These are phyloP conservation scores for Oreortyx pictus DNA, from an alignment of 2,797 vertebrate species.

Conservation along the genomic window DNA sequence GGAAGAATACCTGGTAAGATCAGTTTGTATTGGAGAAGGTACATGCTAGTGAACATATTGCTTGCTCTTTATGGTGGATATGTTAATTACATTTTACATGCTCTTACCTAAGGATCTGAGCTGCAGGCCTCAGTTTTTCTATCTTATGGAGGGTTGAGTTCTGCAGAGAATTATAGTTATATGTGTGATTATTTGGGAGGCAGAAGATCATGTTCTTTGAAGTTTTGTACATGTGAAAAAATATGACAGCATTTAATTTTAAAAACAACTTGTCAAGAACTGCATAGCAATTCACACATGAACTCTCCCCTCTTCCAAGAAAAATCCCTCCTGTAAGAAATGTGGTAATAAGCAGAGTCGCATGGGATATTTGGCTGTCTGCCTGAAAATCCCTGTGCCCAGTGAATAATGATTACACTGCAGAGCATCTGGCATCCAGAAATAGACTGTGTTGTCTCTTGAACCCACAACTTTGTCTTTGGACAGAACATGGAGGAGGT, in stretches of 20 bases:
- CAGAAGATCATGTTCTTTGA: neutral
- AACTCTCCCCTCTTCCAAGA: slow-evolving; percentile 71
- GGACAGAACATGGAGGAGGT: slow-evolving; percentile 61
- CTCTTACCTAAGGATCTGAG: neutral
- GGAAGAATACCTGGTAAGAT: neutral
- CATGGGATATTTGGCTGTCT: slow-evolving; percentile 73
- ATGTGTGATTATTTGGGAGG: neutral
- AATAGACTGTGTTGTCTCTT: slow-evolving; percentile 56
- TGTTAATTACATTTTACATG: neutral
- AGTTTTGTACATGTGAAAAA: slow-evolving; percentile 9
- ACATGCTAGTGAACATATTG: fast-evolving
- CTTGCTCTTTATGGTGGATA: neutral
- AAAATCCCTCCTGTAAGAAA: slow-evolving; percentile 73
- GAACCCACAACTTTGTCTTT: slow-evolving; percentile 69
- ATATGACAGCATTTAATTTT: slow-evolving; percentile 48
- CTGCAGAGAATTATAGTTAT: neutral
- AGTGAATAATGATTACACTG: slow-evolving; percentile 59
- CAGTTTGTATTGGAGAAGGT: neutral
- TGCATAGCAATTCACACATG: slow-evolving; percentile 63
- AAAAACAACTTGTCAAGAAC: slow-evolving; percentile 71
- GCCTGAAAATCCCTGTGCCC: slow-evolving; percentile 72
- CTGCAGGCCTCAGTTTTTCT: neutral
- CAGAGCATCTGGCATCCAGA: slow-evolving; percentile 77
- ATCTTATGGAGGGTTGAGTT: neutral
- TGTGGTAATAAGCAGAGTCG: slow-evolving; percentile 76